Evolutionary conservation across 2,888 invertebrate species (phyloP).

Genomic region (Catocala sponsa): DNA sequence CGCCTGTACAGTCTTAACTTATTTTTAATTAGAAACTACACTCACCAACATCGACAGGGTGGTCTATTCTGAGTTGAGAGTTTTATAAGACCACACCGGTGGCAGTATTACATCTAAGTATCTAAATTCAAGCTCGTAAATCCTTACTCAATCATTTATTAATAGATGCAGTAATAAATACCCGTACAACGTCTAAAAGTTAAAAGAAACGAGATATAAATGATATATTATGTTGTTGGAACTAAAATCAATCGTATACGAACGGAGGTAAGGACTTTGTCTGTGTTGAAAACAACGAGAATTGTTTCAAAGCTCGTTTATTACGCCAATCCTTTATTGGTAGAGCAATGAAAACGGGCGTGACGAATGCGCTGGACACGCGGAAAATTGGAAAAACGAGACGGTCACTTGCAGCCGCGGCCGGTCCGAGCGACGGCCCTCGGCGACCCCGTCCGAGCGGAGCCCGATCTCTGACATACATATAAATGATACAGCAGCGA

Average conservation of each 20-base stretch:
- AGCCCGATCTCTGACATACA: constrained; percentile 4
- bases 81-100: too few species aligned
- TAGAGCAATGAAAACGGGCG: constrained; percentile 44
- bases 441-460: background rate
- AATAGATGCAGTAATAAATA: too few species aligned
- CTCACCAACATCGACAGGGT: too few species aligned
- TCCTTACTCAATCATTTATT: too few species aligned
- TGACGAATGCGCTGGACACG: constrained; percentile 63
- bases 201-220: too few species aligned
- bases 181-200: too few species aligned
- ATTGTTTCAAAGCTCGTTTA: constrained; percentile 41
- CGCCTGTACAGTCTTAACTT: too few species aligned
- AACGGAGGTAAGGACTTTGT: background rate
- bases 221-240: background rate
- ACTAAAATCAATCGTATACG: background rate
- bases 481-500: background rate
- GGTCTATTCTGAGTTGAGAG: too few species aligned
- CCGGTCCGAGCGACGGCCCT: constrained; percentile 2
- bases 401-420: constrained; percentile 53
- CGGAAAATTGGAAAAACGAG: constrained; percentile 66
- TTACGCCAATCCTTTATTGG: constrained; percentile 46
- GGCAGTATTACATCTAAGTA: too few species aligned
- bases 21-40: too few species aligned
- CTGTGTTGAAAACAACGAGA: constrained; percentile 16
- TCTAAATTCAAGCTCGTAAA: too few species aligned